These are phyloP conservation scores for Danio albolineatus DNA, from an alignment of 2,797 vertebrate genomes.

Conservation along the genomic window DNA sequence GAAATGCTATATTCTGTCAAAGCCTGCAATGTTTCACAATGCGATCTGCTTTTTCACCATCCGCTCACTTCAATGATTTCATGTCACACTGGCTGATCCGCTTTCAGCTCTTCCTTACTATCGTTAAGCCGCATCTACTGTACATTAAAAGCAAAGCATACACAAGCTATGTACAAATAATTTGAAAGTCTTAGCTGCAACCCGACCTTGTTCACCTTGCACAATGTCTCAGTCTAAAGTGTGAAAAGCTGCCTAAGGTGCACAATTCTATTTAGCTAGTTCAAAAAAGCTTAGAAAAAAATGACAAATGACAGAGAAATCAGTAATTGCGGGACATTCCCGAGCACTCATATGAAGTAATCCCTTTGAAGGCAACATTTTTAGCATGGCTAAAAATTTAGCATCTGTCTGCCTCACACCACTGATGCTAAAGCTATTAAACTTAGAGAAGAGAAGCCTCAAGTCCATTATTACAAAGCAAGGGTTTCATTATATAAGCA, in stretches of 20 bases:
- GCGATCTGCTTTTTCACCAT: slow-evolving; percentile 62
- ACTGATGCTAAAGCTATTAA: slow-evolving; percentile 66
- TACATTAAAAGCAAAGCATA: slow-evolving; percentile 69
- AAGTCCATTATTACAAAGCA: slow-evolving; percentile 72
- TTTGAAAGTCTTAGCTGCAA: slow-evolving; percentile 59
- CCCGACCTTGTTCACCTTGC: slow-evolving; percentile 49
- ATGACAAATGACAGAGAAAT: slow-evolving; percentile 51
- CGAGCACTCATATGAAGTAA: slow-evolving; percentile 72
- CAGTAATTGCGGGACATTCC: slow-evolving; percentile 66
- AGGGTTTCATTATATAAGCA: slow-evolving; percentile 68
- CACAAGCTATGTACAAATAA: slow-evolving; percentile 63
- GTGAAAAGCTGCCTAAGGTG: slow-evolving; percentile 58
- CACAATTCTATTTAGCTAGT: slow-evolving; percentile 55
- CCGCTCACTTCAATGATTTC: slow-evolving; percentile 55
- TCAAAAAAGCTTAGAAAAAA: slow-evolving; percentile 61
- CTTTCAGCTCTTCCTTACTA: slow-evolving; percentile 22
- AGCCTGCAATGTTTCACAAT: slow-evolving; percentile 66
- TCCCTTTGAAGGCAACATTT: slow-evolving; percentile 79
- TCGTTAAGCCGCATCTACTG: slow-evolving; percentile 47
- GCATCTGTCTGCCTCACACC: slow-evolving; percentile 72
- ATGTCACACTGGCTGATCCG: slow-evolving; percentile 66
- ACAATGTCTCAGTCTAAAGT: slow-evolving; percentile 55
- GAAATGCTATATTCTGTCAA: slow-evolving; percentile 63
- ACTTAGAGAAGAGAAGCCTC: slow-evolving; percentile 61
- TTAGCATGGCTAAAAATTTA: slow-evolving; percentile 71